A percentile compares a stretch with the other conserved stretches of the same genome.
Evolutionary conservation across 2,113 vertebrate species (phyloP).

Genomic region (Panthera tigris): DNA sequence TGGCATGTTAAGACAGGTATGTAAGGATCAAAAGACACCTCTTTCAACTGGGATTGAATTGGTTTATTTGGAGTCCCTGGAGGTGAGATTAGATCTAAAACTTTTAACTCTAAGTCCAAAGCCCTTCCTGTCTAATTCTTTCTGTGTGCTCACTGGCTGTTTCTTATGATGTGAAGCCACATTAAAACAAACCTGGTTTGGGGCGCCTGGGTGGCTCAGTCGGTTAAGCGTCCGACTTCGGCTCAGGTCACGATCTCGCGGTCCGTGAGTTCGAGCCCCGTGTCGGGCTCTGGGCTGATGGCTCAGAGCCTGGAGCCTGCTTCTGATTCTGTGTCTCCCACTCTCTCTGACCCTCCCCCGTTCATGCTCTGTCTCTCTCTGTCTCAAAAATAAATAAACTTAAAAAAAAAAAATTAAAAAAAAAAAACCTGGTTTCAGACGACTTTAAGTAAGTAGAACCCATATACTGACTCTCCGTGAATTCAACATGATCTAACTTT

Average conservation of each 20-base stretch:
- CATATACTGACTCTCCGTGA: neutral
- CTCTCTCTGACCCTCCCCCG: too few relatives aligned
- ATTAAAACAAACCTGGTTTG: neutral
- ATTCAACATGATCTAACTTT: neutral
- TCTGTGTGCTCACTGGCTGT: neutral
- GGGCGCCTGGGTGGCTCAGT: too few relatives aligned
- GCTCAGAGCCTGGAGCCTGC: too few relatives aligned
- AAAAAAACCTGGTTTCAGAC: neutral
- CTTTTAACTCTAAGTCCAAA: neutral
- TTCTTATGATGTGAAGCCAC: neutral
- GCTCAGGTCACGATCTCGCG: too few relatives aligned
- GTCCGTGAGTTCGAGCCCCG: too few relatives aligned
- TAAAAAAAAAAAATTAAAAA: too few relatives aligned
- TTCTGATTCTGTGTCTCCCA: too few relatives aligned
- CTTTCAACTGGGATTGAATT: neutral
- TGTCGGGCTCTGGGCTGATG: too few relatives aligned
- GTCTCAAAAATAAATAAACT: too few relatives aligned
- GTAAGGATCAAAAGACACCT: neutral
- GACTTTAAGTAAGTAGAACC: neutral
- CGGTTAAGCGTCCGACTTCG: too few relatives aligned
- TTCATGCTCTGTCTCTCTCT: too few relatives aligned
- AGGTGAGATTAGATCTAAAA: neutral
- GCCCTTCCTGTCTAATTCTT: neutral
- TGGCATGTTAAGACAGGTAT: neutral
- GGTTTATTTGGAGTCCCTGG: neutral